Evolutionary conservation across 2,888 invertebrate genomes (phyloP).

Genomic region (Pammene aurita): DNA sequence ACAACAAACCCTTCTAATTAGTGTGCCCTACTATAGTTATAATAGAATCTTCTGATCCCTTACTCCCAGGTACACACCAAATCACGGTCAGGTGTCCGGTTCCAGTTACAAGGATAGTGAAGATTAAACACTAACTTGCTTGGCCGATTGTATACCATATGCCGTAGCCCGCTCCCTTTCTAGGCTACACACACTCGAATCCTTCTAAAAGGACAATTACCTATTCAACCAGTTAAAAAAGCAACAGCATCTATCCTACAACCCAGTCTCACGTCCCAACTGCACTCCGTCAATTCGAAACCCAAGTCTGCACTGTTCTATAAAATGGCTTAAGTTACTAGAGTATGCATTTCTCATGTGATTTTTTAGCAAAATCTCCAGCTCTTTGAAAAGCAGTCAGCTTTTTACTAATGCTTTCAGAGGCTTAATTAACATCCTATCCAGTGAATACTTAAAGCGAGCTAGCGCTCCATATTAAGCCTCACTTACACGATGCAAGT

Average conservation of each 20-base stretch:
- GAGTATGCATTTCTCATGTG: neutral
- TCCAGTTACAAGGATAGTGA: no score
- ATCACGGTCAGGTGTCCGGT: no score
- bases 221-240: constrained; percentile 18
- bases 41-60: no score
- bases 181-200: neutral
- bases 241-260: constrained; percentile 12
- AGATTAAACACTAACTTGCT: no score
- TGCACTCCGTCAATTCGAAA: constrained; percentile 64
- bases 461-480: constrained; percentile 39
- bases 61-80: no score
- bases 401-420: constrained; percentile 78
- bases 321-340: neutral
- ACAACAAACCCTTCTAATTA: no score
- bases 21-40: no score
- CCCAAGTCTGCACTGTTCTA: constrained; percentile 54
- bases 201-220: constrained; percentile 13
- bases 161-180: no score
- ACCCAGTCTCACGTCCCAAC: constrained; percentile 29
- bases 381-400: constrained; percentile 65
- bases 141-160: no score
- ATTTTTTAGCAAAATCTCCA: constrained; percentile 25
- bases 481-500: neutral
- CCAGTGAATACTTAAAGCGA: constrained; percentile 72
- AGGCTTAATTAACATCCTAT: constrained; percentile 77